Percentiles rank a stretch among this genome's conserved stretches.
Evolutionary conservation across 2,888 invertebrate species (phyloP).

Genomic region (Fabriciana adippe): DNA sequence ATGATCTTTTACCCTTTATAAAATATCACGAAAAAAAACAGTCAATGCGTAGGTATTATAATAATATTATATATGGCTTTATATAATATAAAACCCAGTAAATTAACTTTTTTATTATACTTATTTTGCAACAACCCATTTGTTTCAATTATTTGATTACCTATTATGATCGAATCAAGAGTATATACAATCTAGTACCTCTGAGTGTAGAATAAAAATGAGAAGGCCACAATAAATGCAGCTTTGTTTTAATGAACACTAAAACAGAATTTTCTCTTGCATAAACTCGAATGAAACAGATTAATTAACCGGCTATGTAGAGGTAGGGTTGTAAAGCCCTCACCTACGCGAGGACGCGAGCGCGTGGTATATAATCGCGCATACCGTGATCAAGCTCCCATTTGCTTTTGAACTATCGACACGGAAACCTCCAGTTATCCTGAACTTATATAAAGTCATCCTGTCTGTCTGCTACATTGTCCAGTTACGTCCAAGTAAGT

Average conservation of each 20-base stretch:
- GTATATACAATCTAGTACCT: neutral
- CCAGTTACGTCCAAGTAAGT: conserved; percentile 6
- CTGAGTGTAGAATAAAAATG: conserved; percentile 3
- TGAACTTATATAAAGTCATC: conserved; percentile 13
- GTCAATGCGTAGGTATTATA: no score
- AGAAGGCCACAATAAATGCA: conserved; percentile 1
- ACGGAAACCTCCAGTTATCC: conserved; percentile 46
- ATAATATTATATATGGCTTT: no score
- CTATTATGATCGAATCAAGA: neutral
- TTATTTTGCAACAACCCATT: neutral
- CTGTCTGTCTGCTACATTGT: neutral
- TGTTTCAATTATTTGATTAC: conserved; percentile 1
- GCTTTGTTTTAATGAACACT: conserved; percentile 19
- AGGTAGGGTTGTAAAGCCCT: conserved; percentile 37
- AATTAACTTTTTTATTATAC: no score
- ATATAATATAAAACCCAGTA: no score
- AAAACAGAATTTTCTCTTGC: conserved; percentile 28
- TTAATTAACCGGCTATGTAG: conserved; percentile 30
- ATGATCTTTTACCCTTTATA: no score
- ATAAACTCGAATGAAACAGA: conserved; percentile 27
- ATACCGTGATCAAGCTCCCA: conserved; percentile 60
- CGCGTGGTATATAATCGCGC: conserved; percentile 66
- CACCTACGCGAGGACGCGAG: conserved; percentile 54
- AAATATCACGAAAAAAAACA: no score
- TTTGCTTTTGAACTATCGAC: conserved; percentile 64